Evolutionary conservation across 1,140 invertebrate species (phyloP).

Genomic region (Megathymus violae): DNA sequence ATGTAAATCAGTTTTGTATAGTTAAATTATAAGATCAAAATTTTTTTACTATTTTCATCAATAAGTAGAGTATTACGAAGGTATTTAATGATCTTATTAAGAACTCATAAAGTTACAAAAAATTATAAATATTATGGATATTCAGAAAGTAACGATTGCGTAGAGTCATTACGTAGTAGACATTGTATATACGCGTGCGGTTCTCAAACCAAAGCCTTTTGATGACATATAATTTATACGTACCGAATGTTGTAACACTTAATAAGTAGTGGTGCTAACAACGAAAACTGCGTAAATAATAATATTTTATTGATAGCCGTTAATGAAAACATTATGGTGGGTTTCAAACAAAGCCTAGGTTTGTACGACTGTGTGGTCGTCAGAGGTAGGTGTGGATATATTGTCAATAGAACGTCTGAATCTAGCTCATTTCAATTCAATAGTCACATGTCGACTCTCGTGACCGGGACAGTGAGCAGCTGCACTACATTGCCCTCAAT

Average conservation of each 20-base stretch:
- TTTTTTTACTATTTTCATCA: too few species aligned
- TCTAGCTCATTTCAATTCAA: slow-evolving; percentile 35
- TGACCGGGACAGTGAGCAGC: slow-evolving; percentile 50
- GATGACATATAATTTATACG: slow-evolving; percentile 7
- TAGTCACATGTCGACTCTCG: slow-evolving; percentile 47
- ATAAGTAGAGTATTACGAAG: too few species aligned
- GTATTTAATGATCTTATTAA: too few species aligned
- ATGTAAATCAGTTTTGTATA: too few species aligned
- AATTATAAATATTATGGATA: background rate
- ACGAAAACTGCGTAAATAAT: slow-evolving; percentile 1
- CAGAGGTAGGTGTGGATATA: background rate
- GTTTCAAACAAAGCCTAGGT: background rate
- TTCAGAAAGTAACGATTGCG: background rate
- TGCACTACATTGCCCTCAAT: slow-evolving; percentile 59
- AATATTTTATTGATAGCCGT: background rate
- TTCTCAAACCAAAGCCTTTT: background rate
- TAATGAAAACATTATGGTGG: slow-evolving; percentile 4
- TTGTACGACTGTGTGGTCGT: background rate
- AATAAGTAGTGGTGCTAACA: background rate
- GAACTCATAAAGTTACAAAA: background rate
- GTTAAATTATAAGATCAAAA: too few species aligned
- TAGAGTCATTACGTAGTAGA: background rate
- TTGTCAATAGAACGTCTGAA: slow-evolving; percentile 15
- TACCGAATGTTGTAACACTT: slow-evolving; percentile 1
- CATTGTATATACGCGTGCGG: background rate